These are phyloP conservation scores for Dicentrarchus labrax DNA, from an alignment of 2,113 vertebrate species.

Conservation along the genomic window DNA sequence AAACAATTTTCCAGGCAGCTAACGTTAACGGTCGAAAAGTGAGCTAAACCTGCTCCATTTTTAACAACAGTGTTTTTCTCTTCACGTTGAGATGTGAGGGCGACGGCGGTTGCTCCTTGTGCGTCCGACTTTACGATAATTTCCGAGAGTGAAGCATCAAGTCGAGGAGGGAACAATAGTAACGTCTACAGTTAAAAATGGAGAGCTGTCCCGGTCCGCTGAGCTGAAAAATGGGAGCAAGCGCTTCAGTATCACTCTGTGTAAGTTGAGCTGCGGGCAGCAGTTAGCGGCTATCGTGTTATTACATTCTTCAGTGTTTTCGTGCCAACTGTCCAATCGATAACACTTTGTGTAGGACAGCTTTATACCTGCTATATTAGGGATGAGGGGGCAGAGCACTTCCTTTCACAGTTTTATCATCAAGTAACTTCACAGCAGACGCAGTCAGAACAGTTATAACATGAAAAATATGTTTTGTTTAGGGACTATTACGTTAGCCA, in stretches of 20 bases:
- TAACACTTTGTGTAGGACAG: no score
- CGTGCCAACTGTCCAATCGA: background rate
- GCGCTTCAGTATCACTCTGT: constrained; percentile 84
- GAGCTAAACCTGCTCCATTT: constrained; percentile 18
- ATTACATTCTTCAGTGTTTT: background rate
- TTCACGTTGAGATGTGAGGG: background rate
- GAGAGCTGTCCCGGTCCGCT: constrained; percentile 36
- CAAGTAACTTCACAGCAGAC: background rate
- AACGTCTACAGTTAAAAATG: constrained; percentile 39
- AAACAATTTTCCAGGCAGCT: constrained; percentile 59
- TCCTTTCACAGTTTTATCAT: background rate
- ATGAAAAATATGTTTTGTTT: background rate
- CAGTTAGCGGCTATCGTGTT: background rate
- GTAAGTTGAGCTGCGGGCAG: constrained; percentile 78
- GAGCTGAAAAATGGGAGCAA: constrained; percentile 82
- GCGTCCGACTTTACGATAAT: background rate
- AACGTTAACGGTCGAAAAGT: background rate
- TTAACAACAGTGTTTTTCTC: background rate
- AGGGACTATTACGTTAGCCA: background rate
- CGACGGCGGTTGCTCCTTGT: background rate
- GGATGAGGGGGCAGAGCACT: background rate
- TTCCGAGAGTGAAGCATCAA: constrained; percentile 1
- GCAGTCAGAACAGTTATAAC: background rate
- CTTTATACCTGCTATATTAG: background rate
- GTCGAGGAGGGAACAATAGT: background rate